These are phyloP conservation scores for Iguana delicatissima DNA, from an alignment of 2,797 vertebrate genomes.

Conservation along the genomic window DNA sequence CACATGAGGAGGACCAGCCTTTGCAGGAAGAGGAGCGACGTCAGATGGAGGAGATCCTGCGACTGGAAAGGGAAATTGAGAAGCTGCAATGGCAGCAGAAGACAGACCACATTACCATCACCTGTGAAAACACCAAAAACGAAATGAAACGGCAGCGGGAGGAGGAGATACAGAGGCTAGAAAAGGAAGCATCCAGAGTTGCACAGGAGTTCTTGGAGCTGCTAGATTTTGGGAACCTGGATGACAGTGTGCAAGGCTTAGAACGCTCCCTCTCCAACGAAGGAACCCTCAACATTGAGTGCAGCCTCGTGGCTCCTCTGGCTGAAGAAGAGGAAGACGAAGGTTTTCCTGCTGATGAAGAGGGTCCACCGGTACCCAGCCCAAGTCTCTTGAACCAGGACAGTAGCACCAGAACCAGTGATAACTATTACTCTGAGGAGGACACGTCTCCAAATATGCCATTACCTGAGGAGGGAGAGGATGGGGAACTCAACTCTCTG, in stretches of 20 bases:
- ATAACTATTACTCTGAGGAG: constrained; percentile 63
- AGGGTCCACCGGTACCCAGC: constrained; percentile 81
- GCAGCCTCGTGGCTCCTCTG: constrained; percentile 84
- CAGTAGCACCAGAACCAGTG: constrained; percentile 56
- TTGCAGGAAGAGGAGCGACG: constrained; percentile 88
- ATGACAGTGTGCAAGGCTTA: constrained; percentile 78
- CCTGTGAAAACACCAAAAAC: constrained; percentile 86
- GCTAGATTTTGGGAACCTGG: constrained; percentile 87
- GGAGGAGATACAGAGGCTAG: constrained; percentile 89
- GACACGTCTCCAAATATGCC: constrained; percentile 49
- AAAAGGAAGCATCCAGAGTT: constrained; percentile 91
- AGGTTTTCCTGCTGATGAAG: constrained; percentile 88
- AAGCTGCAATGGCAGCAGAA: constrained; percentile 90
- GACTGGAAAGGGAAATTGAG: constrained; percentile 92
- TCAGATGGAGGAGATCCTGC: constrained; percentile 94
- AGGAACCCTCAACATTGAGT: constrained; percentile 86
- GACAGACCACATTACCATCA: constrained; percentile 86
- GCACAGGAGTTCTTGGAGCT: constrained; percentile 92
- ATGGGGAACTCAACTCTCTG: not conserved
- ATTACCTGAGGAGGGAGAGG: constrained; percentile 15
- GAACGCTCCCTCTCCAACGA: constrained; percentile 87
- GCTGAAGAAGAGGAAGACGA: constrained; percentile 90
- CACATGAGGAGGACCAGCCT: constrained; percentile 70
- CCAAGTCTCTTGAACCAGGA: constrained; percentile 73
- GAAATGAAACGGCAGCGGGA: constrained; percentile 87